Evolutionary conservation across 2,113 vertebrate genomes (phyloP), one percentile per base, ranked within the genome.

Genomic region (Hemichromis elongatus): DNA sequence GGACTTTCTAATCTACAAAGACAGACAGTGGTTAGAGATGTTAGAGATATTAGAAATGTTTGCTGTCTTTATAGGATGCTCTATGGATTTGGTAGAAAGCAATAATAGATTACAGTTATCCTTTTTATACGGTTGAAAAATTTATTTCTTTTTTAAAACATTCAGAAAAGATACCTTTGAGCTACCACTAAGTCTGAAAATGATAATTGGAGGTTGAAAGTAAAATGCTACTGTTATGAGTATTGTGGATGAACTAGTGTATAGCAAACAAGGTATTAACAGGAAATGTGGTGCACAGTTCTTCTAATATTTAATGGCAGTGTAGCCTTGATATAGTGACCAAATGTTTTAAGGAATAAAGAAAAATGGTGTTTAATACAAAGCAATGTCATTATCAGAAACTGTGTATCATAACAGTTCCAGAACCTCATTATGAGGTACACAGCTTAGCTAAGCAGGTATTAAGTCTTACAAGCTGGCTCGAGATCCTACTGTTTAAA

Each of bases 1-100:
- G 96, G 93, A 13, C 86, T 95, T 9, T 98, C 97, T 61, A 90
- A 89, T 86, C 98, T 99, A n/a, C 19, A 70, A 77, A 61, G 6
- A 82, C n/a, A 85, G 8, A 82, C 13, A 78, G 5, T 52, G 18
- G 59, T 57, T 28, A 16, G 68, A 70, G 66, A 45, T 55, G 16
- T 28, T n/a, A 30, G 21, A 16, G 19, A 47, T 53, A 30, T 70
- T 47, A 30, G 12, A 82, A 18, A 55, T 73, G 30, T 24, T 52
- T 61, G 24, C 14, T 70, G 59, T 66, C 18, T 30, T 66, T 26
- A 2, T 6, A 26, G 45, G 37, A 70, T 57, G 14, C 53, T 52
- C 47, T 59, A 0, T 5, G 50, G 14, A 45, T 73, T 73, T 45
- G 26, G 37, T 45, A 5, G 37, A 45, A 13, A 10, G 21, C 37